Evolutionary conservation across 2,888 invertebrate genomes (phyloP).

Genomic region (Lasioglossum oenotherae): DNA sequence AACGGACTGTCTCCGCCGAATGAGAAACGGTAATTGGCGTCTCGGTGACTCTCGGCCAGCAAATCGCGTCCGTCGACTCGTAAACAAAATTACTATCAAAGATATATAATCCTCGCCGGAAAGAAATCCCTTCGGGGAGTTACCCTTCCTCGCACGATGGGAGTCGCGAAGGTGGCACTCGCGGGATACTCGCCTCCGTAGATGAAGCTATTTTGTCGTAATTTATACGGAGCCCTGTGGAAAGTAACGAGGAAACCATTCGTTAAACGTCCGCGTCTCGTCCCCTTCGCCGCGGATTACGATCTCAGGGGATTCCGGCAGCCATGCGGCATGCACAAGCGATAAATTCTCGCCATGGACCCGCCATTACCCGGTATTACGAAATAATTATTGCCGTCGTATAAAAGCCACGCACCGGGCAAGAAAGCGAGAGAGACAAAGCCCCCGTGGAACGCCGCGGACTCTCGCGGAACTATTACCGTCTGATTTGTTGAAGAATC

Average conservation of each 20-base stretch:
- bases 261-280: constrained; percentile 57
- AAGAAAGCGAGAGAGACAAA: constrained; percentile 59
- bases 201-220: constrained; percentile 65
- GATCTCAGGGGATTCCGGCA: constrained; percentile 67
- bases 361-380: constrained; percentile 58
- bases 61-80: constrained; percentile 31
- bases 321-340: constrained; percentile 45
- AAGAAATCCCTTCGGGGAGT: constrained; percentile 35
- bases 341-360: constrained; percentile 63
- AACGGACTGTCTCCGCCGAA: constrained; percentile 16
- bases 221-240: constrained; percentile 61
- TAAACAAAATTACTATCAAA: constrained; percentile 57
- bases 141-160: constrained; percentile 21
- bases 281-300: constrained; percentile 55
- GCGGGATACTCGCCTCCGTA: constrained; percentile 41
- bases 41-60: neutral
- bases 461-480: constrained; percentile 45
- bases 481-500: constrained; percentile 57
- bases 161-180: neutral
- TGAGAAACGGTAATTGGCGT: constrained; percentile 49
- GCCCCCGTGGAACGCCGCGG: constrained; percentile 21
- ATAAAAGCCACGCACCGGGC: constrained; percentile 41
- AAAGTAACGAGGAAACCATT: constrained; percentile 68
- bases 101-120: constrained; percentile 43
- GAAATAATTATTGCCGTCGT: constrained; percentile 68